Base-by-base conservation (phyloP, 2,113 vertebrate genomes). In the Oostethus manadensis region DNA sequence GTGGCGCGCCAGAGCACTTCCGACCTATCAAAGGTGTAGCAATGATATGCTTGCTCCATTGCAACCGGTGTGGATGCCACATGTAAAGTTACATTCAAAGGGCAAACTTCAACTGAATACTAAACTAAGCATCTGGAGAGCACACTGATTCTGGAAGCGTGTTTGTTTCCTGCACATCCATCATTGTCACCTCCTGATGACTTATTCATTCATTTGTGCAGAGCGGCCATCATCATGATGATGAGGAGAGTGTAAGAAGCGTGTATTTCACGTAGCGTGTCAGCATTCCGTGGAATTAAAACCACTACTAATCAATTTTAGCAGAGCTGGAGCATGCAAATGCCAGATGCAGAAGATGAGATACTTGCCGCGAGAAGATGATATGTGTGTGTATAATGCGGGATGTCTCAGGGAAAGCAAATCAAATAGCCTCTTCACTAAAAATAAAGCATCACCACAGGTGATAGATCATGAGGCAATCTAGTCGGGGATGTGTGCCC, bases 201-300 rank as follows among this genome's bases (percentile, higher is more conserved):
- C 85, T 88, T 87, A 89, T 90, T 88, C 85, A 90, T 89, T 88
- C 87, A 82, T 70, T 78, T 61, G 67, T 68, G 81, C 82, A 77
- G 88, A 87, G 87, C 85, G 78, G 79, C 82, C 82, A 66, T 87
- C 78, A 74, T 63, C 51, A 80, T 86, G 85, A 89, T 80, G 29
- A 33, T 33, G 29, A 33, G 29, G 79, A 84, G 79, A 77, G 73
- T 74, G 65, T 76, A 87, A 74, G 75, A 75, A 75, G 72, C 62
- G 56, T 71, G 84, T 54, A 18, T 80, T 89, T 82, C 70, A 56
- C 74, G 69, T 70, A 69, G 64, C 69, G 73, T 86, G 77, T 90
- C 86, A 86, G 87, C 82, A 84, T 80, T 89, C 83, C 85, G 73
- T 62, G 64, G 79, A 84, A 84, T 86, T 87, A 88, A 77, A 74